A percentile compares a stretch with the other conserved stretches of the same genome.
Conservation (phyloP, 2,797 vertebrate genomes). For the Poecilia velifera region DNA sequence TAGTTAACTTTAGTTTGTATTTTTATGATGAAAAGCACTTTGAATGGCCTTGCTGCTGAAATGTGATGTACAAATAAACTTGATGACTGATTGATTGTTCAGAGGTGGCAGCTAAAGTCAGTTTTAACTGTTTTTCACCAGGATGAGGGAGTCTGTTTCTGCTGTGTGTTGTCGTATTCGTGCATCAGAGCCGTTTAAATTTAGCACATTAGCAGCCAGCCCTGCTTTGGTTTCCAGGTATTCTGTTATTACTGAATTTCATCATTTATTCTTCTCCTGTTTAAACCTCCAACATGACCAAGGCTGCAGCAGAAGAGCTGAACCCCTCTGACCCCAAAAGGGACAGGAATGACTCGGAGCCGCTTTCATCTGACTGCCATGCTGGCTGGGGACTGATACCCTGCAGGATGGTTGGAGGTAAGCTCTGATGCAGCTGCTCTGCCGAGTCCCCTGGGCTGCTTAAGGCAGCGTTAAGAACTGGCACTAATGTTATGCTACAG, state of each 20-base stretch:
- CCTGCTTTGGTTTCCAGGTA: conserved; percentile 8
- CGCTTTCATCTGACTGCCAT: conserved; percentile 62
- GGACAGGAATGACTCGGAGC: conserved; percentile 40
- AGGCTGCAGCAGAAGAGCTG: conserved; percentile 17
- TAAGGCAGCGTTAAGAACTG: conserved; percentile 69
- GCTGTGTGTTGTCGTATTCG: not conserved
- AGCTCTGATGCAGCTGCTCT: conserved; percentile 71
- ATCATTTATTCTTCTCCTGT: conserved; percentile 17
- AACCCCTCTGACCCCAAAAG: conserved; percentile 18
- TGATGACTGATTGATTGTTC: too few relatives aligned
- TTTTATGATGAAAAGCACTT: too few relatives aligned
- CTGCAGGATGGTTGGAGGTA: conserved; percentile 67
- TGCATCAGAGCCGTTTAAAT: not conserved
- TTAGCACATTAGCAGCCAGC: not conserved
- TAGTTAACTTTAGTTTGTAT: too few relatives aligned
- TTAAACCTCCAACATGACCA: conserved; percentile 27
- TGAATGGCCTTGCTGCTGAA: too few relatives aligned
- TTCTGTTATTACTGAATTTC: conserved; percentile 1
- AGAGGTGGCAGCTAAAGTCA: not conserved
- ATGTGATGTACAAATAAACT: too few relatives aligned
- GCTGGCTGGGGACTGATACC: conserved; percentile 56
- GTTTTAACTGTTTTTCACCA: not conserved
- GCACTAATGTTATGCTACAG: conserved; percentile 79
- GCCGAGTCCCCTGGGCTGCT: conserved; percentile 71
- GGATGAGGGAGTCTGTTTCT: not conserved